Evolutionary conservation across 92 coral and sea anemone species (phyloP), one percentile per base, ranked within the genome.

Genomic region (Phenganax marumi): DNA sequence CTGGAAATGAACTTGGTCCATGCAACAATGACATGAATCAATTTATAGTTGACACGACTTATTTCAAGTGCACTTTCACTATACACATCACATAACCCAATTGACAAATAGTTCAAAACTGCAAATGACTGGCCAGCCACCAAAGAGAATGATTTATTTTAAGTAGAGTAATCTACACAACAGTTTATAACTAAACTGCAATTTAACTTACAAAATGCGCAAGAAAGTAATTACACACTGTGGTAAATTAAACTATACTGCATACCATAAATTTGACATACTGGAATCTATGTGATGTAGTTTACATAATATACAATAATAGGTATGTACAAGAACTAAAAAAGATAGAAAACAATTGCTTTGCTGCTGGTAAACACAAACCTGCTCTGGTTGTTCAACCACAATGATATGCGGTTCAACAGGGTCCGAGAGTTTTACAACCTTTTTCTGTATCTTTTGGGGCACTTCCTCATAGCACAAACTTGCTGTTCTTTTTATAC

Each of bases 311-410:
- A 3, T 33, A 66, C 50, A 66, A 7, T 17, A 10, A 66, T 66
- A 18, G 5, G 43, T 18, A 66, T 25, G 3, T 24, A 72, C 51
- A 72, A 21, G 11, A 24, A 69, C 53, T 69, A 16, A 17, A 6
- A 39, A 26, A 13, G 8, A 69, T 50, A 39, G 0, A 12, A 26
- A 46, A 48, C n/a, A 17, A 50, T 23, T 49, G 23, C 56, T 12
- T 23, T 23, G 26, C 48, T 16, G 12, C 12, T 23, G 23, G 23
- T 77, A 22, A 77, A 23, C 69, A 57, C 81, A 26, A 43, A 95
- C 99, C 99, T 96, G 94, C 85, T 96, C 99, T 56, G 99, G 99
- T 73, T 96, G 96, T 79, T 96, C 99, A 13, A 92, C 64, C 51
- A 96, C 82, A 19, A 96, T 93, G 73, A 96, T 89, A 82, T 89